Percentiles rank a stretch among this genome's conserved stretches.
Evolutionary conservation across 2,113 vertebrate species (phyloP).

Genomic region (Alosa alosa): DNA sequence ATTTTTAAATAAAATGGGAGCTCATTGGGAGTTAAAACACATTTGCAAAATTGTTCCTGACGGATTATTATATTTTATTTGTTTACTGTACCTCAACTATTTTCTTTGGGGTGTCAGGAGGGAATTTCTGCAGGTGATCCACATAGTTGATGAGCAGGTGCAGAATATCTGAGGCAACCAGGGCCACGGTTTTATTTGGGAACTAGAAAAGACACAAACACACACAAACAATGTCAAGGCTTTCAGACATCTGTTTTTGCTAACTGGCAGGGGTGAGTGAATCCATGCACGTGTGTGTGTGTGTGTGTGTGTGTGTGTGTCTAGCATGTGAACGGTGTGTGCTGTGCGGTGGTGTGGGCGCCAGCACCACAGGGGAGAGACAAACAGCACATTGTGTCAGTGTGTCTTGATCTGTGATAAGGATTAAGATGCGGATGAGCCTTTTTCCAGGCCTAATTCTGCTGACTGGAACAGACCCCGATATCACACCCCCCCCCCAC

Average conservation of each 20-base stretch:
- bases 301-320: background rate
- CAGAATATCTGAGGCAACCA: constrained; percentile 93
- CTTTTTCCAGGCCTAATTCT: constrained; percentile 36
- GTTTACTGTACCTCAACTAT: constrained; percentile 79
- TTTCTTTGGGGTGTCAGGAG: constrained; percentile 89
- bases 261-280: background rate
- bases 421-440: constrained; percentile 35
- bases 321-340: background rate
- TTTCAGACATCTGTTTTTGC: constrained; percentile 12
- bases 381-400: constrained; percentile 9
- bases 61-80: too few relatives aligned
- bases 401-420: constrained; percentile 26
- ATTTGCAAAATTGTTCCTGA: too few relatives aligned
- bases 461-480: constrained; percentile 34
- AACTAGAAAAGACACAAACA: constrained; percentile 73
- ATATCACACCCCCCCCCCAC: background rate
- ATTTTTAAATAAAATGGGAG: too few relatives aligned
- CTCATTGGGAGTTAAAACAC: too few relatives aligned
- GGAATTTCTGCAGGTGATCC: constrained; percentile 88
- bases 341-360: background rate
- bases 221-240: background rate
- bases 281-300: background rate
- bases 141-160: constrained; percentile 91
- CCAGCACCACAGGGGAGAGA: constrained; percentile 12
- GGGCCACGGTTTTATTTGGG: constrained; percentile 93